Evolutionary conservation across 2,888 invertebrate species (phyloP).

Genomic region (Pandemis corylana): DNA sequence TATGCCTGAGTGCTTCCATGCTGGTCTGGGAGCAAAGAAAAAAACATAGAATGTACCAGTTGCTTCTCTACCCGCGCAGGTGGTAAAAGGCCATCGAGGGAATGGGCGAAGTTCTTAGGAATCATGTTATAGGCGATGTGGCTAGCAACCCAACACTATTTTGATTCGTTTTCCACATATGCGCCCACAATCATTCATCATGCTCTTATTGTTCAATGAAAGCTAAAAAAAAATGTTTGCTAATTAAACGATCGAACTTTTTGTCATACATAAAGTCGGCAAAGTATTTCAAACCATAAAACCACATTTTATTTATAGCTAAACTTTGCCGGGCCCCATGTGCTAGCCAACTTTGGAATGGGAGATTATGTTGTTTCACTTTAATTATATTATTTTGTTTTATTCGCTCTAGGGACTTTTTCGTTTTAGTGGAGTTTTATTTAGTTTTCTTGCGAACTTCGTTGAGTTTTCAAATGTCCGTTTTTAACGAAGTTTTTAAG

Average conservation of each 20-base stretch:
- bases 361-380: not conserved
- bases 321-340: constrained; percentile 15
- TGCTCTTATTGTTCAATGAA: too few relatives aligned
- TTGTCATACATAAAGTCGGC: not conserved
- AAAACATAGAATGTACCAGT: too few relatives aligned
- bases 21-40: too few relatives aligned
- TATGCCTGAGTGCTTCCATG: too few relatives aligned
- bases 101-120: too few relatives aligned
- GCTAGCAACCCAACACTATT: too few relatives aligned
- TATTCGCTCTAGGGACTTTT: not conserved
- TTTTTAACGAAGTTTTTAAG: constrained; percentile 48
- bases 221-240: not conserved
- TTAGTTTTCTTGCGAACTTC: not conserved
- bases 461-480: not conserved
- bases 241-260: not conserved
- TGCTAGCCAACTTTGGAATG: constrained; percentile 1
- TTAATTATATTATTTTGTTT: constrained; percentile 2
- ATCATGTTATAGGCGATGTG: too few relatives aligned
- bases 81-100: too few relatives aligned
- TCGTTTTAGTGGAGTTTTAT: constrained; percentile 13
- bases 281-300: constrained; percentile 12
- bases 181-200: too few relatives aligned
- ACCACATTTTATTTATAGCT: constrained; percentile 7
- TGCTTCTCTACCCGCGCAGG: too few relatives aligned
- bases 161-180: too few relatives aligned